Evolutionary conservation across 2,797 vertebrate genomes (phyloP).

Genomic region (Brotula barbata): DNA sequence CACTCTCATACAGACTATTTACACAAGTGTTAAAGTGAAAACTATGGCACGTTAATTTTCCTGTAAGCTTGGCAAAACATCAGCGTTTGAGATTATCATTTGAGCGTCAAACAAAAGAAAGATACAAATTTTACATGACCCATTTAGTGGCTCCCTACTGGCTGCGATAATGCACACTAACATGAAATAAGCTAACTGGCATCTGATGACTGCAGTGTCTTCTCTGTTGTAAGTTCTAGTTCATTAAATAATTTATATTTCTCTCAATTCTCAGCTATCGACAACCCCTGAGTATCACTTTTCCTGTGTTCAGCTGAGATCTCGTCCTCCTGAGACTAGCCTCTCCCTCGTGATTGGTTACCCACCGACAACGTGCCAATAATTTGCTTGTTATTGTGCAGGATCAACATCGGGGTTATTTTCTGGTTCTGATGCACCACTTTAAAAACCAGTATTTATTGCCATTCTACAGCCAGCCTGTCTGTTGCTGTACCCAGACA

Average conservation of each 20-base stretch:
- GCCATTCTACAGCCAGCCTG: slow-evolving; percentile 29
- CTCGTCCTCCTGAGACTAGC: slow-evolving; percentile 60
- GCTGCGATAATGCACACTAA: no score
- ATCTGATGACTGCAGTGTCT: slow-evolving; percentile 20
- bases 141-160: no score
- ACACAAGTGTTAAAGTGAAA: no score
- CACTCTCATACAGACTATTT: background rate
- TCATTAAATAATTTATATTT: slow-evolving; percentile 65
- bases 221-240: slow-evolving; percentile 14
- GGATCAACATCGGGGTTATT: slow-evolving; percentile 33
- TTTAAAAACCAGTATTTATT: slow-evolving; percentile 35
- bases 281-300: slow-evolving; percentile 53
- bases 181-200: no score
- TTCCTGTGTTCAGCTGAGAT: slow-evolving; percentile 59
- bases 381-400: slow-evolving; percentile 18
- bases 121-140: background rate
- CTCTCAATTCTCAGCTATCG: slow-evolving; percentile 57
- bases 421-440: slow-evolving; percentile 38
- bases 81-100: slow-evolving; percentile 19
- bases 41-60: no score
- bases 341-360: slow-evolving; percentile 65
- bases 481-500: slow-evolving; percentile 30
- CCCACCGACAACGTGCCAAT: slow-evolving; percentile 16
- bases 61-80: no score
- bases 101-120: background rate